Evolutionary conservation across 1,140 invertebrate genomes (phyloP), one percentile per base, ranked within the genome.

Genomic region (Musca domestica): DNA sequence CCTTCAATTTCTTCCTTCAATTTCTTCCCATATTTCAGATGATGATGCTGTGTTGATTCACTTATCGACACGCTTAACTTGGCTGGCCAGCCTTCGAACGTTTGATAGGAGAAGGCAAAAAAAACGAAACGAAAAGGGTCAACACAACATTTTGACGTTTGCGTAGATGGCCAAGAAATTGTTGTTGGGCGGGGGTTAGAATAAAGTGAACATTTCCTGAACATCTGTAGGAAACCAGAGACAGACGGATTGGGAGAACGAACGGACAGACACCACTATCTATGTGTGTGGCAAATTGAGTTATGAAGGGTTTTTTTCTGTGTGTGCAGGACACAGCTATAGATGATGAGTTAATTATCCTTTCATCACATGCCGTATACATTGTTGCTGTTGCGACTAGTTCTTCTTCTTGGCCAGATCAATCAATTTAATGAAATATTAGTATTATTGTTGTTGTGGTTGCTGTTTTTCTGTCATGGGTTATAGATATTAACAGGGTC

Each of bases 341-440:
- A 34, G 56, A 61, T 61, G 56, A 61, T 61, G 56, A 61, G 56
- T 61, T 61, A 61, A 61, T 61, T 61, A 61, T 61, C 56, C 56
- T 61, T 61, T 61, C 56, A 61, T 61, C 56, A 61, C 27, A 61
- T 19, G 56, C 56, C 56, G 56, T 61, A 19, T 27, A 22, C 9
- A 61, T 17, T 58, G 15, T 17, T 30, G 19, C 15, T 10, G 17
- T 58, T 58, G 54, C 3, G n/a, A n/a, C n/a, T n/a, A 10, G 34
- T 5, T 12, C 12, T 41, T 41, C 6, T 5, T 9, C 34, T 41
- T 4, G 12, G 34, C 34, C 34, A 41, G 34, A 41, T 41, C 34
- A 41, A 41, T 41, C 34, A 41, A 41, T 41, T 41, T 41, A 41
- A 41, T 41, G 34, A 41, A 41, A 10, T 5, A 41, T 5, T 58